Percentiles rank a stretch among this genome's conserved stretches.
These are phyloP conservation scores for Geotrupes spiniger DNA, from an alignment of 2,888 invertebrate species.

Conservation along the genomic window DNA sequence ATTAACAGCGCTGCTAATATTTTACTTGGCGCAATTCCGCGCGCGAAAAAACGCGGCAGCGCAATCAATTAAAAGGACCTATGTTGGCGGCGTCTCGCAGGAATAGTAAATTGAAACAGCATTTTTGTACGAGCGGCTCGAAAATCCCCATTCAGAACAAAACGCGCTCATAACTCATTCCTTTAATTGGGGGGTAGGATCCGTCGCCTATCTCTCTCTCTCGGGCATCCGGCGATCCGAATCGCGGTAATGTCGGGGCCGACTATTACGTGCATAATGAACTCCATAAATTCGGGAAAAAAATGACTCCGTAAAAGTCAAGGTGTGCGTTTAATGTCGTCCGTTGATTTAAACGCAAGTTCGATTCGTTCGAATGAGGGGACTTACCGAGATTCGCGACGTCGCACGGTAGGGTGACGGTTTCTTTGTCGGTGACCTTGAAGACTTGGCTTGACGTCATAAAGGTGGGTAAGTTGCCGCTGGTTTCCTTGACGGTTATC, in stretches of 20 bases:
- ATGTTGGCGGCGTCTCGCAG: too few relatives aligned
- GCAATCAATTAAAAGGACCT: too few relatives aligned
- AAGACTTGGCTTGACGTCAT: constrained; percentile 53
- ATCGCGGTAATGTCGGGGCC: neutral
- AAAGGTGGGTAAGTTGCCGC: constrained; percentile 47
- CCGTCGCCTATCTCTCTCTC: neutral
- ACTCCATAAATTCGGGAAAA: constrained; percentile 22
- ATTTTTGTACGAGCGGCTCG: neutral
- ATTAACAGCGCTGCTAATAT: too few relatives aligned
- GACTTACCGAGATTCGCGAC: constrained; percentile 57
- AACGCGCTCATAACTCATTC: constrained; percentile 5
- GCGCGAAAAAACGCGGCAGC: too few relatives aligned
- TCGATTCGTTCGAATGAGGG: neutral
- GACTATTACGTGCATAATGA: constrained; percentile 12
- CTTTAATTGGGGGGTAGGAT: constrained; percentile 9
- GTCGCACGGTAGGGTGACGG: constrained; percentile 57
- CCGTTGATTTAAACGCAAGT: neutral
- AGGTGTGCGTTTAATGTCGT: neutral
- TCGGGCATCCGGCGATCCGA: neutral
- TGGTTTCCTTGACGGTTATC: constrained; percentile 45
- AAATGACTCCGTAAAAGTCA: too few relatives aligned
- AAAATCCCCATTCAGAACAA: neutral
- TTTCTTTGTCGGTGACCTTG: constrained; percentile 56
- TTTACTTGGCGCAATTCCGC: too few relatives aligned
- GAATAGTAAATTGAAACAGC: too few relatives aligned